A percentile compares a stretch with the other conserved stretches of the same genome.
These are phyloP conservation scores for Dysmachus trigonus DNA, from an alignment of 2,888 invertebrate genomes.

Conservation along the genomic window DNA sequence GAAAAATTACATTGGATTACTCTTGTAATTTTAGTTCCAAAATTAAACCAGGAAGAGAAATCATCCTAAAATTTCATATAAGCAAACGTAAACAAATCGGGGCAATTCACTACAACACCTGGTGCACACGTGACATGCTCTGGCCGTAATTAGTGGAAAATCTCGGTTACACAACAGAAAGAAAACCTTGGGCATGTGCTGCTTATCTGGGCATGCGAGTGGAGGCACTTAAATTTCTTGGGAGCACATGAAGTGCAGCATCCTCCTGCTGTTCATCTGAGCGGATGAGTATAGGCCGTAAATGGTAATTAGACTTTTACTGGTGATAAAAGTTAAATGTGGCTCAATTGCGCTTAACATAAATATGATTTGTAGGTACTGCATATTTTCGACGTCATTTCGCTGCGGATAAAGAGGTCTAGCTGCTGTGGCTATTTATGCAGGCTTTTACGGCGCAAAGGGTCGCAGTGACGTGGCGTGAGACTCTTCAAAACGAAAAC, in stretches of 20 bases:
- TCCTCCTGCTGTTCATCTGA: background rate
- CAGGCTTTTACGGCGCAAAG: background rate
- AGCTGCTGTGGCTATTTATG: background rate
- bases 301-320: constrained; percentile 24
- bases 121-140: background rate
- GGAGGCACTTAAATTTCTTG: background rate
- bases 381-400: background rate
- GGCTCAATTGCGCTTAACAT: background rate
- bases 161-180: background rate
- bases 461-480: background rate
- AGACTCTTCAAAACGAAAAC: too few relatives aligned
- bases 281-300: background rate
- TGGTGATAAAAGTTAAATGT: constrained; percentile 3
- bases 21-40: background rate
- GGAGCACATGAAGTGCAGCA: background rate
- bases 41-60: background rate
- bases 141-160: background rate
- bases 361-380: constrained; percentile 7
- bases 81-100: constrained; percentile 12
- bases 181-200: background rate
- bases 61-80: background rate
- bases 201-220: background rate
- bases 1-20: background rate
- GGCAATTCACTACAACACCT: background rate
- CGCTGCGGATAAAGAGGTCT: background rate